Conservation (phyloP, 1,140 invertebrate genomes). For the Trichogramma pretiosum region DNA sequence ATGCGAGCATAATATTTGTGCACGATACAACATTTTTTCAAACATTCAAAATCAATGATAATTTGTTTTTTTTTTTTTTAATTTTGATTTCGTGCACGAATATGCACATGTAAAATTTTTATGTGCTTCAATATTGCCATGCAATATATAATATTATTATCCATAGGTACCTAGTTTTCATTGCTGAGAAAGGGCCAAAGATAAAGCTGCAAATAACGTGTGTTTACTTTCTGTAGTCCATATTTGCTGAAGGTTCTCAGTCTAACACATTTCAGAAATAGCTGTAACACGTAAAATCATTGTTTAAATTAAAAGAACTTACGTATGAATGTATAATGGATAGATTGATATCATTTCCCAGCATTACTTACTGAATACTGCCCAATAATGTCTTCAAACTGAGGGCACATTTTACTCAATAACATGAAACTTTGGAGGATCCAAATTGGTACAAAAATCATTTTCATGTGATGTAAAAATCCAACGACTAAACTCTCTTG, state of each 20-base stretch:
- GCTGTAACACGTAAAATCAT: conserved; percentile 58
- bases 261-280: conserved; percentile 90
- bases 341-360: too few species aligned
- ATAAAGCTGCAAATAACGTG: conserved; percentile 91
- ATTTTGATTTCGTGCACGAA: too few species aligned
- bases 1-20: too few species aligned
- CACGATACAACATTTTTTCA: too few species aligned
- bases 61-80: too few species aligned
- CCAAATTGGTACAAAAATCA: conserved; percentile 53
- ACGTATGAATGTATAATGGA: too few species aligned
- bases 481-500: conserved; percentile 72
- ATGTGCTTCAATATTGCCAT: too few species aligned
- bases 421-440: conserved; percentile 65
- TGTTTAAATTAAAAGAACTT: too few species aligned
- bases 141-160: not conserved
- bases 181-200: conserved; percentile 94
- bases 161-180: conserved; percentile 77
- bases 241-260: conserved; percentile 90
- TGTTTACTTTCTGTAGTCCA: conserved; percentile 95
- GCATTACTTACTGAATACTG: conserved; percentile 60
- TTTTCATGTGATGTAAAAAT: conserved; percentile 59
- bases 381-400: conserved; percentile 80
- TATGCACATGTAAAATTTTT: too few species aligned
- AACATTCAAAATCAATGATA: too few species aligned
- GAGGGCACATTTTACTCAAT: conserved; percentile 85